Conservation (phyloP, 2,888 invertebrate genomes). For the Teleiodes luculella region DNA sequence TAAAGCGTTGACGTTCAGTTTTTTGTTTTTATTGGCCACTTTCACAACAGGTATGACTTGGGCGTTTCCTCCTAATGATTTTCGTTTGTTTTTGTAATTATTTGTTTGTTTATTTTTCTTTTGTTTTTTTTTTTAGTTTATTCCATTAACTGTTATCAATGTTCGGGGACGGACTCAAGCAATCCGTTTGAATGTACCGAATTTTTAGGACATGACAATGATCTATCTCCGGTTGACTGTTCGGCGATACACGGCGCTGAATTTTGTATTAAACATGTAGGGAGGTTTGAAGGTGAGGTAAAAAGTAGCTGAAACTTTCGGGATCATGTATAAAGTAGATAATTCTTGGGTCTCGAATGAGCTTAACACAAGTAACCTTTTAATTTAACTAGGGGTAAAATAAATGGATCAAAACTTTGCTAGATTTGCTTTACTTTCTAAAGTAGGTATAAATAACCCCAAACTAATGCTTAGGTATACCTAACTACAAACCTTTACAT, state of each 20-base stretch:
- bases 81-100: conserved; percentile 32
- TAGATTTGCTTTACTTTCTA: no score
- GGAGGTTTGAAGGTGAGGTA: conserved; percentile 90
- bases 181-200: conserved; percentile 92
- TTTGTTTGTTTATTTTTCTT: conserved; percentile 24
- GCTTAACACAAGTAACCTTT: not conserved
- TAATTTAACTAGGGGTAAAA: not conserved
- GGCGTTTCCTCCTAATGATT: conserved; percentile 41
- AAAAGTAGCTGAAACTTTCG: not conserved
- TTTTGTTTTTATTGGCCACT: conserved; percentile 33
- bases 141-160: conserved; percentile 91
- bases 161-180: conserved; percentile 88
- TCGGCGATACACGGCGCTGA: conserved; percentile 89
- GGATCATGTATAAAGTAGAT: not conserved
- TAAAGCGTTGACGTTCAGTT: conserved; percentile 34
- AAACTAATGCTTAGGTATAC: no score
- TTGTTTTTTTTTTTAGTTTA: conserved; percentile 67
- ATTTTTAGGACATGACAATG: conserved; percentile 82
- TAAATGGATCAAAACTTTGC: no score
- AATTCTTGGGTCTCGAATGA: not conserved
- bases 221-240: conserved; percentile 84
- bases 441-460: no score
- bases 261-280: conserved; percentile 95
- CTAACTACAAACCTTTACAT: no score
- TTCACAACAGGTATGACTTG: conserved; percentile 47